A percentile compares a stretch with the other conserved stretches of the same genome.
phyloP scores from a whole-genome alignment of 2,888 invertebrate genomes.

The Heliconius ethilla region DNA sequence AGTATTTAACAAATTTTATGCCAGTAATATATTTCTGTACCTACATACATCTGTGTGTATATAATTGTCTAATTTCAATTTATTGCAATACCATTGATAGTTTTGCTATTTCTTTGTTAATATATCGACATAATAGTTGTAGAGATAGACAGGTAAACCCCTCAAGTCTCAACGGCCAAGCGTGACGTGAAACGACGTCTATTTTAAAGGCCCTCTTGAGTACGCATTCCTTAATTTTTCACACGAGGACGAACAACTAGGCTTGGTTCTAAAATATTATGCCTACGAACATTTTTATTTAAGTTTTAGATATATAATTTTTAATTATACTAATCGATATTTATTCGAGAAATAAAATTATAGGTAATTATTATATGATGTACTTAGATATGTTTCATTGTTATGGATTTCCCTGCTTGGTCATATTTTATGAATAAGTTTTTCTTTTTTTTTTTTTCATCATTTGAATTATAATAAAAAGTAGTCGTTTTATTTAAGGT shows the following conservation, averaged over 20 bases:
- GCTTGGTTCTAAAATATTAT: neutral
- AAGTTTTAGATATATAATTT: neutral
- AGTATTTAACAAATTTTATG: neutral
- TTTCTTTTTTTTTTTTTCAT: too few species aligned
- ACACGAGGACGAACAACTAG: constrained; percentile 12
- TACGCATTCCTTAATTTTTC: constrained; percentile 20
- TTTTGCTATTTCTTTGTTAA: neutral
- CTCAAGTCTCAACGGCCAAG: constrained; percentile 13
- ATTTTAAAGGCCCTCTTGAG: constrained; percentile 16
- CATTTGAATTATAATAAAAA: too few species aligned
- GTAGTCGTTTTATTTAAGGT: too few species aligned
- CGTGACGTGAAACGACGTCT: constrained; percentile 9
- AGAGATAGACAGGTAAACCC: neutral
- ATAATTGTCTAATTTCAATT: too few species aligned
- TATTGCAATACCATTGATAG: neutral
- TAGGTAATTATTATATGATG: neutral
- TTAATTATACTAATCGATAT: neutral
- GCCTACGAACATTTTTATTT: neutral
- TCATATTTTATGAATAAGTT: too few species aligned
- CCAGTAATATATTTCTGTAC: too few species aligned
- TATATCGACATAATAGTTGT: neutral
- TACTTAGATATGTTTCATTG: neutral
- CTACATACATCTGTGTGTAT: too few species aligned
- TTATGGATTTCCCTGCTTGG: too few species aligned
- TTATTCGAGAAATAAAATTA: neutral